Conservation (phyloP, 2,113 vertebrate species). For the Proteles cristata region DNA sequence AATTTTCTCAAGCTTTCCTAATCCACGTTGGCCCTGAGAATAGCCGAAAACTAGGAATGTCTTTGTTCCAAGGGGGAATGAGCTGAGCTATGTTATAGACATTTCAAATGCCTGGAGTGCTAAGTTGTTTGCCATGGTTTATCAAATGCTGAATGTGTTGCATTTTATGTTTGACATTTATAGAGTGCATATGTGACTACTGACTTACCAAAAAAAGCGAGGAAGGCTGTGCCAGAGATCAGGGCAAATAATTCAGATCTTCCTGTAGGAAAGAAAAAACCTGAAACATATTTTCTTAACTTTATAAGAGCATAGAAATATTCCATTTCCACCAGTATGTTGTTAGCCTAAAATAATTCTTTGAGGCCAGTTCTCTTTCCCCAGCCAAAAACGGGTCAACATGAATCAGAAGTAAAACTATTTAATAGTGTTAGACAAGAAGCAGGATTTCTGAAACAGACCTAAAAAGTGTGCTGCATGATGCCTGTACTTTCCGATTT, state of each 20-base stretch:
- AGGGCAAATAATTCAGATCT: slow-evolving; percentile 53
- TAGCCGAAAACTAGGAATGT: background rate
- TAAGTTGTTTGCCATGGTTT: slow-evolving; percentile 50
- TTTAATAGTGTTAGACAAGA: background rate
- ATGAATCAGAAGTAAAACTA: background rate
- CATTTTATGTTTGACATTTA: slow-evolving; percentile 69
- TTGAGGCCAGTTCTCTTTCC: background rate
- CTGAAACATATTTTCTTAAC: slow-evolving; percentile 42
- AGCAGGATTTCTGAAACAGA: slow-evolving; percentile 16
- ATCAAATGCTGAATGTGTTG: slow-evolving; percentile 63
- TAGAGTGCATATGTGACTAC: slow-evolving; percentile 53
- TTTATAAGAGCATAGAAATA: slow-evolving; percentile 20
- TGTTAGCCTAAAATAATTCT: slow-evolving; percentile 4
- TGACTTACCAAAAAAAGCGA: slow-evolving; percentile 65
- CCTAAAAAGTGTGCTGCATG: background rate
- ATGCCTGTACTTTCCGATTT: background rate
- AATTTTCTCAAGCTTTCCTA: background rate
- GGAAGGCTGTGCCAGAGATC: slow-evolving; percentile 36
- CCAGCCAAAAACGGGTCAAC: background rate
- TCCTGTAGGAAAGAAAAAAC: slow-evolving; percentile 30
- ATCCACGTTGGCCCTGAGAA: background rate
- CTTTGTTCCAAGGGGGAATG: slow-evolving; percentile 48
- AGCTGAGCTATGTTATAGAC: background rate
- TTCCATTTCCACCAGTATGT: background rate
- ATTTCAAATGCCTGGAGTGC: slow-evolving; percentile 28